Percentiles rank a stretch among this genome's conserved stretches.
Conservation (phyloP, 92 coral and sea anemone species). For the Ricordea florida region DNA sequence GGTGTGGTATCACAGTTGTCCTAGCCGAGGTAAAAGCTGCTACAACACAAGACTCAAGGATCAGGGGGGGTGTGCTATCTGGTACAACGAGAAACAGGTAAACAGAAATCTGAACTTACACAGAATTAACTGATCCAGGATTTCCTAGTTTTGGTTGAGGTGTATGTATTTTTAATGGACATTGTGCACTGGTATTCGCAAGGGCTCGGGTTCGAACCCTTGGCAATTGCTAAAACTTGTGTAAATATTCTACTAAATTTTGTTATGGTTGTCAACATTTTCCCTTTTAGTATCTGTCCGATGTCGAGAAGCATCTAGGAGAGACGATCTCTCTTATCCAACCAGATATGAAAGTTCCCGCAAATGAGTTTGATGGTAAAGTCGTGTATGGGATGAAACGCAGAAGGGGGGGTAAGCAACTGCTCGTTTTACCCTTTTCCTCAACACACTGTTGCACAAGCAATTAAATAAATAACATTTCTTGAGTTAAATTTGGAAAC, state of each 20-base stretch:
- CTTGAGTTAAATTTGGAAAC: too few species aligned
- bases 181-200: too few species aligned
- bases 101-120: not conserved
- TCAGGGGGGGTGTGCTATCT: conserved; percentile 95
- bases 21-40: conserved; percentile 91
- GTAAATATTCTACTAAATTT: not conserved
- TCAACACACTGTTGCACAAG: too few species aligned
- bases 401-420: conserved; percentile 8
- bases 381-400: conserved; percentile 89
- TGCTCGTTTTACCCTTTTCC: not conserved
- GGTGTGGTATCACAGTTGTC: conserved; percentile 98
- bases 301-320: conserved; percentile 86
- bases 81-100: conserved; percentile 98
- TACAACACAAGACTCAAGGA: conserved; percentile 79
- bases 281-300: conserved; percentile 66
- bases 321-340: conserved; percentile 78
- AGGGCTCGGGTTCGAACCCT: not conserved
- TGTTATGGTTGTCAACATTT: not conserved
- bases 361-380: conserved; percentile 93
- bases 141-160: too few species aligned
- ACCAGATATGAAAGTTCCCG: conserved; percentile 72
- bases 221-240: not conserved
- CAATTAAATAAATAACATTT: too few species aligned
- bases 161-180: too few species aligned
- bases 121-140: not conserved